Percentiles rank a stretch among this genome's conserved stretches.
phyloP scores from a whole-genome alignment of 2,797 vertebrate genomes.

The Amniataba percoides region DNA sequence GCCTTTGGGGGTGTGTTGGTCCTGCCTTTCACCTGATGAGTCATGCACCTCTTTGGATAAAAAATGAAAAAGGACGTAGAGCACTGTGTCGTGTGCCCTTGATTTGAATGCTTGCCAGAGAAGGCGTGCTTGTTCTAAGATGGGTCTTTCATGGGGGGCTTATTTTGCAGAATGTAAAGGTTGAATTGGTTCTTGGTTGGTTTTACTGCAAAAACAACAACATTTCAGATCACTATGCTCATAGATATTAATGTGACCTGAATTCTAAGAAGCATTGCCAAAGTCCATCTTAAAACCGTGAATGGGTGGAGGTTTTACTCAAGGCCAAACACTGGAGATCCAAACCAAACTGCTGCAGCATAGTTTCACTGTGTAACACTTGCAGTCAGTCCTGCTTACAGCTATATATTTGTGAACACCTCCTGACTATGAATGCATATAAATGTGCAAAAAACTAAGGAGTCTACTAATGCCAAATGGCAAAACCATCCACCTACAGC shows the following conservation, averaged over 20 bases:
- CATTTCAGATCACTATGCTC: neutral
- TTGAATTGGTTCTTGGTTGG: neutral
- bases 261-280: conserved; percentile 5
- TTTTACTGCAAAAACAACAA: conserved; percentile 1
- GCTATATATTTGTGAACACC: neutral
- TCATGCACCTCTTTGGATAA: conserved; percentile 29
- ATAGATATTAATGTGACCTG: conserved; percentile 7
- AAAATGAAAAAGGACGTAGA: conserved; percentile 16
- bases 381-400: conserved; percentile 4
- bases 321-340: conserved; percentile 33
- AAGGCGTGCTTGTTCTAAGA: conserved; percentile 12
- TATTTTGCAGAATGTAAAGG: neutral
- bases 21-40: conserved; percentile 50
- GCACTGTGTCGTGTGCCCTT: conserved; percentile 4
- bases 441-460: neutral
- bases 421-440: neutral
- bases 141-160: neutral
- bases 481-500: conserved; percentile 12
- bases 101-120: conserved; percentile 21
- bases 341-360: neutral
- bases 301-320: conserved; percentile 3
- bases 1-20: conserved; percentile 21
- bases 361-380: neutral
- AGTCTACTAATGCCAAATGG: neutral
- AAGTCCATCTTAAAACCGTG: conserved; percentile 13